These are phyloP conservation scores for Hemitrygon akajei DNA, from an alignment of 2,797 vertebrate species.

Conservation along the genomic window DNA sequence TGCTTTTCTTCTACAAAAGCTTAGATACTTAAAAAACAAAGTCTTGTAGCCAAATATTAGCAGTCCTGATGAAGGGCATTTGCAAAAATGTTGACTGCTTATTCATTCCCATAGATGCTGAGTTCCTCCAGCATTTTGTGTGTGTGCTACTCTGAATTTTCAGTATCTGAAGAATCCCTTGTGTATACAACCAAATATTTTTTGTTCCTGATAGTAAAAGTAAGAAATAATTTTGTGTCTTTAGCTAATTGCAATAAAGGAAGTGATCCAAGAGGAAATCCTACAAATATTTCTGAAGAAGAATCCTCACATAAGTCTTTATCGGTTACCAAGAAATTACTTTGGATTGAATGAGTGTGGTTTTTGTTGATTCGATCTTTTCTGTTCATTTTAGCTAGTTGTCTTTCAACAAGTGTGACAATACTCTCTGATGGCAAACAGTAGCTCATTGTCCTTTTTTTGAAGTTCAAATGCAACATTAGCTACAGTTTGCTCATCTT, in stretches of 20 bases:
- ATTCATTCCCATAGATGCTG: no score
- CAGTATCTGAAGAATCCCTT: no score
- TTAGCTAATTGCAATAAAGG: background rate
- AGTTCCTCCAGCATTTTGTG: no score
- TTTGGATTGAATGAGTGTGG: background rate
- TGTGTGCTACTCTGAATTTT: no score
- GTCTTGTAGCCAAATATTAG: background rate
- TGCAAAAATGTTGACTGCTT: no score
- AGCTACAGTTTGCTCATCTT: background rate
- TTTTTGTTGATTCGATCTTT: background rate
- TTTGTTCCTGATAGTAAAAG: background rate
- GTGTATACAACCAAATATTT: no score
- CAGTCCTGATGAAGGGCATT: no score
- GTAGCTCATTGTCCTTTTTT: background rate
- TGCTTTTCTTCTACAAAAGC: background rate
- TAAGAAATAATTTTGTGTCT: background rate
- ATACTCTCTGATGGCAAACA: background rate
- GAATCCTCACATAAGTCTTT: background rate
- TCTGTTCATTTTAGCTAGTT: background rate
- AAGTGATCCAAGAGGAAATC: slow-evolving; percentile 2
- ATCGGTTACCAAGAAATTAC: background rate
- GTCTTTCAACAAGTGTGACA: background rate
- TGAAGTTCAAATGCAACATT: background rate
- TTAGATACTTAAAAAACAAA: background rate
- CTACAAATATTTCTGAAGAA: background rate